Percentiles rank a stretch among this genome's conserved stretches.
Conservation (phyloP, 2,113 vertebrate genomes). For the Eulacestoma nigropectus region DNA sequence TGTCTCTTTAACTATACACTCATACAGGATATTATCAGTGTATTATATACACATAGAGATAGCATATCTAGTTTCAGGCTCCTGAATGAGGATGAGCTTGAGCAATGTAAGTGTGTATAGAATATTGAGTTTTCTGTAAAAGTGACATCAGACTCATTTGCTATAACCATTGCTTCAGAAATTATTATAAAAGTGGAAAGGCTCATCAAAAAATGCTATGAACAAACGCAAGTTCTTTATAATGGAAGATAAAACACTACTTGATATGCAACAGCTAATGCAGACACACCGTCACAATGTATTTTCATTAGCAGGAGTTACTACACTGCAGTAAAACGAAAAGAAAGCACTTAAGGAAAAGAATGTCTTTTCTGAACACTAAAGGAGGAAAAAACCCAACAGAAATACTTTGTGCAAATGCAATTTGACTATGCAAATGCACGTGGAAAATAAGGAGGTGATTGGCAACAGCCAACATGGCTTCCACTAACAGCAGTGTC, state of each 20-base stretch:
- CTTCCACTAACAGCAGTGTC: not conserved
- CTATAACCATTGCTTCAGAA: not conserved
- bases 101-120: rapidly evolving
- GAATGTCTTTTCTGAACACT: not conserved
- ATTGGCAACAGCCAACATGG: not conserved
- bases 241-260: not conserved
- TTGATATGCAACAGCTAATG: not conserved
- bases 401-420: not conserved
- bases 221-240: not conserved
- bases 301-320: not conserved
- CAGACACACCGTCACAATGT: not conserved
- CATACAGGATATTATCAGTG: not conserved
- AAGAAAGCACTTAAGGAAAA: not conserved
- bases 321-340: not conserved
- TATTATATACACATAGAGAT: not conserved
- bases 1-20: not conserved
- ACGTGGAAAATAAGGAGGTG: not conserved
- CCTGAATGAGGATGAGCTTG: not conserved
- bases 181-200: not conserved
- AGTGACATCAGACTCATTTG: not conserved
- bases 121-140: not conserved
- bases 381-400: not conserved
- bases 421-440: not conserved
- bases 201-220: not conserved
- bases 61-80: not conserved